Conservation (phyloP, 2,888 invertebrate genomes). For the Allolobophora icterica region DNA sequence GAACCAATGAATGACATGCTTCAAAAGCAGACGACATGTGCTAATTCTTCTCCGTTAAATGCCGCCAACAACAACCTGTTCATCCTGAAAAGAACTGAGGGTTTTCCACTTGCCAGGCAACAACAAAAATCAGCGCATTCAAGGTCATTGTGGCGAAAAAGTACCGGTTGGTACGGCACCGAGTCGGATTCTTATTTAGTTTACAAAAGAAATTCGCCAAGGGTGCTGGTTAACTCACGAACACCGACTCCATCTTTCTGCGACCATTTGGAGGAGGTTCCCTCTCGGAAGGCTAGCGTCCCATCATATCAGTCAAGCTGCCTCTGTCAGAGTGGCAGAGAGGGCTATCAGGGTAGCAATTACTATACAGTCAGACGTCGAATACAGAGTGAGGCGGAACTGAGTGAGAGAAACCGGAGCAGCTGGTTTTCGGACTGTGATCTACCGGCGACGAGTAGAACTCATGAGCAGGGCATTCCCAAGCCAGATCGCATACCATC, state of each 20-base stretch:
- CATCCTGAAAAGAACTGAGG: not conserved
- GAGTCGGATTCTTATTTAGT: not conserved
- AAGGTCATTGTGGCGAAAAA: not conserved
- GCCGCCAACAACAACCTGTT: not conserved
- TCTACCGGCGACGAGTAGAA: not conserved
- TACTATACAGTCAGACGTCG: not conserved
- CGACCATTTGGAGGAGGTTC: not conserved
- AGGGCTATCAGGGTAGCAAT: not conserved
- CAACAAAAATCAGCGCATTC: not conserved
- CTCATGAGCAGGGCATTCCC: not conserved
- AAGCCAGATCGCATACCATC: not conserved
- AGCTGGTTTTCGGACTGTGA: not conserved
- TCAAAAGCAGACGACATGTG: not conserved
- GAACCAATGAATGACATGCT: not conserved
- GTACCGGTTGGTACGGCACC: not conserved
- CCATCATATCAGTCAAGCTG: not conserved
- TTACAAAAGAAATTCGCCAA: not conserved
- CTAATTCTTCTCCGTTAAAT: not conserved
- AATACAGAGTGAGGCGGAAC: not conserved
- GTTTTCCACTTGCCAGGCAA: not conserved
- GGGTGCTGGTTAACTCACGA: not conserved
- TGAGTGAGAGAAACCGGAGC: not conserved
- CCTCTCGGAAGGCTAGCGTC: not conserved
- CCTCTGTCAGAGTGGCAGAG: not conserved
- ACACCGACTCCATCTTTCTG: not conserved